Evolutionary conservation across 2,113 vertebrate genomes (phyloP).

Genomic region (Dryoscopus gambensis): DNA sequence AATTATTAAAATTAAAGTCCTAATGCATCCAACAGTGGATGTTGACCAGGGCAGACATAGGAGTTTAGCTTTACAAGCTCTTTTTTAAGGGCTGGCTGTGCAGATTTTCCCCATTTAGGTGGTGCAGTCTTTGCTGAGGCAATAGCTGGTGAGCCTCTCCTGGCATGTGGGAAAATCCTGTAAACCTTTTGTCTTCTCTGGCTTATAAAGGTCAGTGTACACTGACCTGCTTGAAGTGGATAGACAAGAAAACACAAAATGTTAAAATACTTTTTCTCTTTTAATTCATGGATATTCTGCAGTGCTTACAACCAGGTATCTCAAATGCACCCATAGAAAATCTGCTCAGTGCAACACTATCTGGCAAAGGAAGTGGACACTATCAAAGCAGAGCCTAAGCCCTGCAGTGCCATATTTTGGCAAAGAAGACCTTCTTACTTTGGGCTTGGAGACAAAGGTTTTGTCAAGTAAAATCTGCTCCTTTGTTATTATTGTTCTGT

Average conservation of each 20-base stretch:
- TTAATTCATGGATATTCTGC: background rate
- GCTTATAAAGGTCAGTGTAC: background rate
- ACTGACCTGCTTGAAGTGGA: background rate
- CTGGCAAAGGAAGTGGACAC: background rate
- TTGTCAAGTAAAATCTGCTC: background rate
- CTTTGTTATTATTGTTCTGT: background rate
- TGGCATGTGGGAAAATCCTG: background rate
- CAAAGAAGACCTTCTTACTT: background rate
- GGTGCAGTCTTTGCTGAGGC: background rate
- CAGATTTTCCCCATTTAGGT: background rate
- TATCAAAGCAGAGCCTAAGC: background rate
- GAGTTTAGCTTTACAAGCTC: background rate
- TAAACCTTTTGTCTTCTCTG: background rate
- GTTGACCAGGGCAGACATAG: background rate
- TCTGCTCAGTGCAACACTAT: background rate
- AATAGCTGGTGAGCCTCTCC: background rate
- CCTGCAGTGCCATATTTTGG: background rate
- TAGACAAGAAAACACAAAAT: background rate
- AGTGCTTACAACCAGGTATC: background rate
- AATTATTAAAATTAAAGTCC: background rate
- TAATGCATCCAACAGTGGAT: background rate
- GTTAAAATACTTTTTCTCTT: background rate
- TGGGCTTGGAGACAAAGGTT: background rate
- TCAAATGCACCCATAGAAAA: background rate
- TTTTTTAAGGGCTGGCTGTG: background rate